Evolutionary conservation across 2,888 invertebrate species (phyloP).

Genomic region (Tetranychus truncatus): DNA sequence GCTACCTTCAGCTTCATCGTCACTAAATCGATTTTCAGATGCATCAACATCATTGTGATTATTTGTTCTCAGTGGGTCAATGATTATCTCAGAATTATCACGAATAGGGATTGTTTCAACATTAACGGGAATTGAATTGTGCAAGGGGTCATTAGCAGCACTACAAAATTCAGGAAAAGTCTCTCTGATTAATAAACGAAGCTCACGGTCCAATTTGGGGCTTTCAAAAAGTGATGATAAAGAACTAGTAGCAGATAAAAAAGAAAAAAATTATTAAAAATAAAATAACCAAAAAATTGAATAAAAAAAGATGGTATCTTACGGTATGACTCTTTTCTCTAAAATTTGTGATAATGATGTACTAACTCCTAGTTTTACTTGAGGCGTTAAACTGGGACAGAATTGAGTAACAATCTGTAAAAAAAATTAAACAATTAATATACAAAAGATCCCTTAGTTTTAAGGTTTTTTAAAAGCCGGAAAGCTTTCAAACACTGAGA

Average conservation of each 20-base stretch:
- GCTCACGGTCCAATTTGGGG: constrained; percentile 62
- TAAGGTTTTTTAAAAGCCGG: no score
- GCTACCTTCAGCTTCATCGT: constrained; percentile 7
- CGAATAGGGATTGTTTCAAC: background rate
- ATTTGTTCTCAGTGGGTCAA: background rate
- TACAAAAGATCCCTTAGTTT: no score
- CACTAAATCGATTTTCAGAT: constrained; percentile 8
- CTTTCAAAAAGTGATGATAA: constrained; percentile 69
- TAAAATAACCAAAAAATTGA: constrained; percentile 12
- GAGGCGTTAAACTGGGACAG: constrained; percentile 55
- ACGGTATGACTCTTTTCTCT: constrained; percentile 70
- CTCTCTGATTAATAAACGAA: constrained; percentile 63
- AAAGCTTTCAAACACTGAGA: background rate
- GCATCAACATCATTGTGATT: background rate
- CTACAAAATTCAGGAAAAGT: constrained; percentile 77
- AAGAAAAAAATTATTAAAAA: constrained; percentile 11
- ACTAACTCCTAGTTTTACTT: constrained; percentile 60
- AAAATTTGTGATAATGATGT: constrained; percentile 65
- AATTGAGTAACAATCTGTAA: constrained; percentile 65
- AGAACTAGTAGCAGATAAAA: constrained; percentile 36
- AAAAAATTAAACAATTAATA: constrained; percentile 14
- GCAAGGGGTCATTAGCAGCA: constrained; percentile 37
- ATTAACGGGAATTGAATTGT: background rate
- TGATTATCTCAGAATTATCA: background rate
- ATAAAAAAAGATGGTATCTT: constrained; percentile 25